phyloP scores from a whole-genome alignment of 2,113 vertebrate genomes.

The Ranitomeya variabilis region DNA sequence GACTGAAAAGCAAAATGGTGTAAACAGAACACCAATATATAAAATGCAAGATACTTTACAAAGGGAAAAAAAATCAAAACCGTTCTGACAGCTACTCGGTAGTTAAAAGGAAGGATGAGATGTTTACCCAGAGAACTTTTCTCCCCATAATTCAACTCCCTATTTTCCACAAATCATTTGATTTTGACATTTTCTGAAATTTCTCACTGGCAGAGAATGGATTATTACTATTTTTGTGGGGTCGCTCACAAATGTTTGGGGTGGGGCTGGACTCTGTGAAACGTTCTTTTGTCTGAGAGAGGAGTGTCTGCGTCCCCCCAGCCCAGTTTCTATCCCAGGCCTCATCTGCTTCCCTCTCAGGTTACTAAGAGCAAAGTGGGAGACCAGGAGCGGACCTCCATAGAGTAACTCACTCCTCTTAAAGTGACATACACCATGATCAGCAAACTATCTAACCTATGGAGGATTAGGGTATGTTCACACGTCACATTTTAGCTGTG shows the following conservation, averaged over 20 bases:
- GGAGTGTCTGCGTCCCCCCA: slow-evolving; percentile 9
- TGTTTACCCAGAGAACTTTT: not conserved
- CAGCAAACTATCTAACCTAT: too few species aligned
- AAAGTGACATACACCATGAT: slow-evolving; percentile 1
- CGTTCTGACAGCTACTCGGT: not conserved
- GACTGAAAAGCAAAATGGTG: not conserved
- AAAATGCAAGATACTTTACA: not conserved
- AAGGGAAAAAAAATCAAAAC: not conserved
- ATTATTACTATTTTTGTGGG: not conserved
- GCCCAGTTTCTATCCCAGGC: slow-evolving; percentile 27
- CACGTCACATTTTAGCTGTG: too few species aligned
- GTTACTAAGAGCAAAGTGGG: slow-evolving; percentile 14
- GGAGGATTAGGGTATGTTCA: too few species aligned
- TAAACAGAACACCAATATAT: not conserved
- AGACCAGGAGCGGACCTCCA: not conserved
- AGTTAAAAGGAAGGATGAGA: not conserved
- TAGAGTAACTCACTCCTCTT: not conserved
- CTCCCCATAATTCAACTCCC: not conserved
- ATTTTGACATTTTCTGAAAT: not conserved
- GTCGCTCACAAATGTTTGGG: slow-evolving; percentile 10
- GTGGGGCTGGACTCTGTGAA: slow-evolving; percentile 29
- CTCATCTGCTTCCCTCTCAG: slow-evolving; percentile 35
- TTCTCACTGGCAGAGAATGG: not conserved
- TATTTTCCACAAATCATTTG: not conserved
- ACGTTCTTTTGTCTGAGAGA: slow-evolving; percentile 41